Evolutionary conservation across 1,140 invertebrate species (phyloP).

Genomic region (Aradophagus sp.): DNA sequence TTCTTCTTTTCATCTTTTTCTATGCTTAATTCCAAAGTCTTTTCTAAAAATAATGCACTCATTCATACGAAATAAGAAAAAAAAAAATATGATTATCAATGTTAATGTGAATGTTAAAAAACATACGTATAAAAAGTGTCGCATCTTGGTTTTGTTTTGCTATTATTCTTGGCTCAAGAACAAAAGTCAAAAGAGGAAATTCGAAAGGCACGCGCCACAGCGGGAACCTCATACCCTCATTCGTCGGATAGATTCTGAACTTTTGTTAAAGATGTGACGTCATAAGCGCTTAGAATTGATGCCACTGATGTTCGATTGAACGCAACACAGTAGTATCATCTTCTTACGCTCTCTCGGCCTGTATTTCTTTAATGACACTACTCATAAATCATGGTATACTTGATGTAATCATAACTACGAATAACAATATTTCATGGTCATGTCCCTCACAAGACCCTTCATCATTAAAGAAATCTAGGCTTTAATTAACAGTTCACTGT

Average conservation of each 20-base stretch:
- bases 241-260: neutral
- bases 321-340: no score
- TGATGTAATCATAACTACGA: no score
- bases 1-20: constrained; percentile 5
- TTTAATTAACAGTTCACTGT: no score
- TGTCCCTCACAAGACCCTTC: no score
- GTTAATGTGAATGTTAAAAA: constrained; percentile 44
- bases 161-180: constrained; percentile 29
- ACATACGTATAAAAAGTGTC: constrained; percentile 50
- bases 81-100: constrained; percentile 24
- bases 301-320: no score
- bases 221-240: no score
- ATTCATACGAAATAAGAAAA: constrained; percentile 41
- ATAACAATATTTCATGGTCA: no score
- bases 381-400: no score
- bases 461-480: no score
- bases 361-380: no score
- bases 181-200: constrained; percentile 16
- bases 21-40: constrained; percentile 9
- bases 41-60: constrained; percentile 44
- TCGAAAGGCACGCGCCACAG: constrained; percentile 1
- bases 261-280: neutral
- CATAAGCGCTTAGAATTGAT: neutral
- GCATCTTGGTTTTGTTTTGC: constrained; percentile 16
- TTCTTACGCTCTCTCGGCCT: no score